Evolutionary conservation across 1,140 invertebrate species (phyloP).

Genomic region (Heterodera schachtii): DNA sequence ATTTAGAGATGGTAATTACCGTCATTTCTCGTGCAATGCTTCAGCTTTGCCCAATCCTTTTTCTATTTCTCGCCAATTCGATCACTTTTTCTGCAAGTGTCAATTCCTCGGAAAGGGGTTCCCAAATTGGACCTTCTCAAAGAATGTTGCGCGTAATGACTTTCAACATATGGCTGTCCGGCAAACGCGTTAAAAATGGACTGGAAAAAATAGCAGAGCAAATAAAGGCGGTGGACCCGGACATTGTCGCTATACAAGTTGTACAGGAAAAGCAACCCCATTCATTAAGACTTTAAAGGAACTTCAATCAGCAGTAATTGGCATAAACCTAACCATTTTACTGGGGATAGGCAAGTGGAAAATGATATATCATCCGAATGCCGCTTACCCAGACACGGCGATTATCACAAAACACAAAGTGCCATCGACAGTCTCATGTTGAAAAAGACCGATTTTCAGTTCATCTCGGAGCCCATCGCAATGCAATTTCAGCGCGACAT

Average conservation of each 20-base stretch:
- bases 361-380: slow-evolving; percentile 14
- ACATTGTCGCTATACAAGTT: slow-evolving; percentile 44
- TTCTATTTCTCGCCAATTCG: background rate
- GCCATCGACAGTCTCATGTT: background rate
- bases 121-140: background rate
- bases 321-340: slow-evolving; percentile 20
- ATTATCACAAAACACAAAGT: slow-evolving; percentile 36
- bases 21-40: background rate
- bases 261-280: background rate
- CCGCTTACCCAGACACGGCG: slow-evolving; percentile 32
- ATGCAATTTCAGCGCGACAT: slow-evolving; percentile 6
- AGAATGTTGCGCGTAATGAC: slow-evolving; percentile 37
- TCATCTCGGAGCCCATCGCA: background rate
- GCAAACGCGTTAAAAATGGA: slow-evolving; percentile 35
- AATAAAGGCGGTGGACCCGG: slow-evolving; percentile 39
- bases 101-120: slow-evolving; percentile 17
- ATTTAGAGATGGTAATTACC: too few relatives aligned
- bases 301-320: slow-evolving; percentile 17
- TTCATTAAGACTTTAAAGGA: slow-evolving; percentile 15
- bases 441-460: background rate
- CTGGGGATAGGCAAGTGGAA: slow-evolving; percentile 16
- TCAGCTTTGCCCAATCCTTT: background rate
- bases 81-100: background rate
- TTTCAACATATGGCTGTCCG: slow-evolving; percentile 50
- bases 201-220: slow-evolving; percentile 44